Evolutionary conservation across 2,888 invertebrate species (phyloP).

Genomic region (Vandiemenella viatica): DNA sequence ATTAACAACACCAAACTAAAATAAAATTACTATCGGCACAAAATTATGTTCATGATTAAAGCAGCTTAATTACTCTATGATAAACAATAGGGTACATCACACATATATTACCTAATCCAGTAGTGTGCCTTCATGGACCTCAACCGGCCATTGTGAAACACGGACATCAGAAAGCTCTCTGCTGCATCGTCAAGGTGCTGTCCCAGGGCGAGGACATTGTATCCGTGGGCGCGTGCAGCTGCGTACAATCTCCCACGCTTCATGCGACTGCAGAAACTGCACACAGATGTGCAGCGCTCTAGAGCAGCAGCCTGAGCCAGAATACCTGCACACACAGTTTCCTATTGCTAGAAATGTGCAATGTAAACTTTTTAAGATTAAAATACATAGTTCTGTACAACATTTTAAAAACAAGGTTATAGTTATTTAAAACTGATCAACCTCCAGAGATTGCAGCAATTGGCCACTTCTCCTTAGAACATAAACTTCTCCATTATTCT

Average conservation of each 20-base stretch:
- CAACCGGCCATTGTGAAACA: conserved; percentile 65
- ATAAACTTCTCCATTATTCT: too few relatives aligned
- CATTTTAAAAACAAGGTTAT: too few relatives aligned
- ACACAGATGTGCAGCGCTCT: conserved; percentile 32
- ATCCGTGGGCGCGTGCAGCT: conserved; percentile 58
- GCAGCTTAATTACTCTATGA: too few relatives aligned
- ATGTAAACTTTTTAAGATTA: too few relatives aligned
- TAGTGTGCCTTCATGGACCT: conserved; percentile 69
- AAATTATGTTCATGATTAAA: too few relatives aligned
- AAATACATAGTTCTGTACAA: too few relatives aligned
- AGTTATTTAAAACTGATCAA: too few relatives aligned
- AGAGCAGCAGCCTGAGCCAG: conserved; percentile 33
- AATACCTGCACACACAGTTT: conserved; percentile 34
- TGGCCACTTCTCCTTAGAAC: too few relatives aligned
- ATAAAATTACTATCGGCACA: too few relatives aligned
- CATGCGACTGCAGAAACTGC: conserved; percentile 58
- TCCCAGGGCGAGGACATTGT: conserved; percentile 76
- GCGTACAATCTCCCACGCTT: conserved; percentile 60
- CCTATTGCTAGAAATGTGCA: too few relatives aligned
- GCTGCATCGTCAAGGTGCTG: conserved; percentile 76
- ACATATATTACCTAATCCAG: conserved; percentile 43
- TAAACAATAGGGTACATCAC: neutral
- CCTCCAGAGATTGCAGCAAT: too few relatives aligned
- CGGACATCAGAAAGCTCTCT: conserved; percentile 64
- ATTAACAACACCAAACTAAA: too few relatives aligned